Percentiles rank a stretch among this genome's conserved stretches.
phyloP scores from a whole-genome alignment of 2,797 vertebrate genomes.

The Neosilurus mollespiculum region DNA sequence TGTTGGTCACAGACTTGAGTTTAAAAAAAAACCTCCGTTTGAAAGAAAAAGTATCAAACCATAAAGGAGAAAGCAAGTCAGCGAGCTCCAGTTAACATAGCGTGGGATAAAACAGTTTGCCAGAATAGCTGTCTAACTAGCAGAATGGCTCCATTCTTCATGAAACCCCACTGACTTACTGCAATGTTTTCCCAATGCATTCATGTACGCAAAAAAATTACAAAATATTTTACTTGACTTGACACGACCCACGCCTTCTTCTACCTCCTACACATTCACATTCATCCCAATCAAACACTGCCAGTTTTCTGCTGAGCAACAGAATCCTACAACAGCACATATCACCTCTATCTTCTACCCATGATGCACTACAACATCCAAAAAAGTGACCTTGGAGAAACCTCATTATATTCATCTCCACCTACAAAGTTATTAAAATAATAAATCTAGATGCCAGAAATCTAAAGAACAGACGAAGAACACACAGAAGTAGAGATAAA shows the following conservation, averaged over 20 bases:
- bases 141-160: slow-evolving; percentile 14
- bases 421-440: slow-evolving; percentile 21
- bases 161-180: slow-evolving; percentile 14
- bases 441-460: slow-evolving; percentile 5
- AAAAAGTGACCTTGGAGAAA: slow-evolving; percentile 8
- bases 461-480: neutral
- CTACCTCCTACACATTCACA: slow-evolving; percentile 37
- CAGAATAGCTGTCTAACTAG: neutral
- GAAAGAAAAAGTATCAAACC: neutral
- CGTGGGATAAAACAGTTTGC: slow-evolving; percentile 6
- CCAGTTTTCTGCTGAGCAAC: slow-evolving; percentile 29
- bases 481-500: neutral
- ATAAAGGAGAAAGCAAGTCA: slow-evolving; percentile 1
- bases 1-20: neutral
- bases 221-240: neutral
- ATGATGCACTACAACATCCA: slow-evolving; percentile 1
- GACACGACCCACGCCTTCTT: slow-evolving; percentile 15
- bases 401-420: slow-evolving; percentile 25
- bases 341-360: neutral
- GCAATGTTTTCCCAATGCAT: neutral
- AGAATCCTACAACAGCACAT: neutral
- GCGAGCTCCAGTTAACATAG: slow-evolving; percentile 18
- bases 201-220: neutral
- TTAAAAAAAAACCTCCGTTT: neutral
- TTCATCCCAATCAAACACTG: slow-evolving; percentile 33